Evolutionary conservation across 2,888 invertebrate genomes (phyloP).

Genomic region (Acanthopleura granulata): DNA sequence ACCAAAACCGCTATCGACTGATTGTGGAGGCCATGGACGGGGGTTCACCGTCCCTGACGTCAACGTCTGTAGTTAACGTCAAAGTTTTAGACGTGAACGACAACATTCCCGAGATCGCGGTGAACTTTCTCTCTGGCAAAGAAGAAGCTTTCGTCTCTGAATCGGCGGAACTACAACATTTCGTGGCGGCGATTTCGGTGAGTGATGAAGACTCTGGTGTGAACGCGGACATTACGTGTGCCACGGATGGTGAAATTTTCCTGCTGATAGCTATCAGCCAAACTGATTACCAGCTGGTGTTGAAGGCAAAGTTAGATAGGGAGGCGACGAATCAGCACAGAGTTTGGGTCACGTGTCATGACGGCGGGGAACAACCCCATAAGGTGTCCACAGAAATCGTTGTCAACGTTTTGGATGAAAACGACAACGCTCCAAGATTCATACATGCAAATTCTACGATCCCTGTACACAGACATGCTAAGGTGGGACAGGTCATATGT

Average conservation of each 20-base stretch:
- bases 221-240: constrained; percentile 40
- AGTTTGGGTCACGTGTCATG: constrained; percentile 22
- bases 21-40: too few species aligned
- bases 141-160: constrained; percentile 74
- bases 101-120: constrained; percentile 87
- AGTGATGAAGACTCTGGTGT: constrained; percentile 49
- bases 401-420: constrained; percentile 20
- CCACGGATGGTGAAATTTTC: constrained; percentile 22
- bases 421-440: constrained; percentile 23
- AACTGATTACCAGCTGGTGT: constrained; percentile 24
- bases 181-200: constrained; percentile 94
- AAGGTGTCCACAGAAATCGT: background rate
- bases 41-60: constrained; percentile 70
- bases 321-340: constrained; percentile 18
- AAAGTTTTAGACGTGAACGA: constrained; percentile 81
- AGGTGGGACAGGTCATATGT: constrained; percentile 5
- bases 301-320: constrained; percentile 21
- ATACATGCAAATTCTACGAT: background rate
- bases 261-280: constrained; percentile 13
- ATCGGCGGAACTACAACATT: constrained; percentile 87
- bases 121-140: constrained; percentile 85
- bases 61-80: background rate
- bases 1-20: too few species aligned
- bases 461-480: background rate
- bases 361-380: constrained; percentile 19